Evolutionary conservation across 2,888 invertebrate genomes (phyloP).

Genomic region (Hirtodrosophila cameraria): DNA sequence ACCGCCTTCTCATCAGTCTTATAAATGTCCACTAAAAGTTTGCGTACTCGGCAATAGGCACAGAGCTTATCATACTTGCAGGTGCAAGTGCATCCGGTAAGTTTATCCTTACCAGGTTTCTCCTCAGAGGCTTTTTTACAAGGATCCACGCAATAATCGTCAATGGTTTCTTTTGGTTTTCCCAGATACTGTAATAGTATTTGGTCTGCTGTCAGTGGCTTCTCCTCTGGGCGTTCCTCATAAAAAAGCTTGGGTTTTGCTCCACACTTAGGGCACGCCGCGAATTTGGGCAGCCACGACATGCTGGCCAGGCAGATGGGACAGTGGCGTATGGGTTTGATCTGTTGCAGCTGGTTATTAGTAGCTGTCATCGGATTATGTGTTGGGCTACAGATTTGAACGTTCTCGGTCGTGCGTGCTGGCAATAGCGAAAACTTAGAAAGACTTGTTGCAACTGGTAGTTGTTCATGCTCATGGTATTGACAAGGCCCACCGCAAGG

Average conservation of each 20-base stretch:
- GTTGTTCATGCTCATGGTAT: not conserved
- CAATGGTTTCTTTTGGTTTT: conserved; percentile 11
- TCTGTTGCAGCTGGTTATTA: conserved; percentile 6
- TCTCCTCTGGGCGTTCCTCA: conserved; percentile 57
- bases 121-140: too few species aligned
- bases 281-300: conserved; percentile 83
- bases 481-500: not conserved
- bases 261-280: conserved; percentile 81
- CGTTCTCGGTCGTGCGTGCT: not conserved
- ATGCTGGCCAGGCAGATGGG: conserved; percentile 78
- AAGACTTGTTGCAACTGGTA: too few species aligned
- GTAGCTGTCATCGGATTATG: conserved; percentile 12
- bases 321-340: conserved; percentile 63
- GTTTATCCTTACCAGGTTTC: not conserved
- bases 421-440: conserved; percentile 29
- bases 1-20: conserved; percentile 22
- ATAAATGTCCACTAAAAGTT: conserved; percentile 71
- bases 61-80: conserved; percentile 77
- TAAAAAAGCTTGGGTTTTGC: conserved; percentile 71
- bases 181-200: conserved; percentile 67
- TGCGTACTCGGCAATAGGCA: conserved; percentile 79
- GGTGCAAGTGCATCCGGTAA: conserved; percentile 58
- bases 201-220: conserved; percentile 70
- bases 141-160: conserved; percentile 30
- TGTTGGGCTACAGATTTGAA: conserved; percentile 1